These are phyloP conservation scores for Nasonia oneida DNA, from an alignment of 2,888 invertebrate genomes.

Conservation along the genomic window DNA sequence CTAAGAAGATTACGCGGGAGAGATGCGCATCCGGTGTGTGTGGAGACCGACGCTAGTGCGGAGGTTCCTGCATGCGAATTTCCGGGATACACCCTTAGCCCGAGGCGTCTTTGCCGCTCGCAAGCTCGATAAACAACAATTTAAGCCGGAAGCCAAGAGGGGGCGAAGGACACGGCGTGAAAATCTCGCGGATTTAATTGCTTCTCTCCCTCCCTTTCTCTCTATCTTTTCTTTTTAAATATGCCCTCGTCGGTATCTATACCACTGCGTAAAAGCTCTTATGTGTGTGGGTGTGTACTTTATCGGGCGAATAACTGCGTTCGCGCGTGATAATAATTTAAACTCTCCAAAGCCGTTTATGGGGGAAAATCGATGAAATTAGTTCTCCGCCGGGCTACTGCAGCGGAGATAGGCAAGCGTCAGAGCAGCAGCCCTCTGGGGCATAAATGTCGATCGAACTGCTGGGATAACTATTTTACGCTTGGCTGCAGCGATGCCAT, in stretches of 20 bases:
- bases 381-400: neutral
- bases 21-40: slow-evolving; percentile 52
- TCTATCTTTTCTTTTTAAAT: neutral
- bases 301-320: neutral
- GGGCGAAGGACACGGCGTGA: slow-evolving; percentile 55
- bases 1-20: slow-evolving; percentile 53
- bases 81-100: slow-evolving; percentile 49
- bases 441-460: slow-evolving; percentile 7
- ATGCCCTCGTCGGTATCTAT: no score
- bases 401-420: neutral
- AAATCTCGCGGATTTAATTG: slow-evolving; percentile 64
- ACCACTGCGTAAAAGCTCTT: no score
- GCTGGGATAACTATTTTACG: slow-evolving; percentile 23
- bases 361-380: slow-evolving; percentile 44
- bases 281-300: neutral
- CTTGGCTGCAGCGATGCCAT: neutral
- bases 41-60: slow-evolving; percentile 19
- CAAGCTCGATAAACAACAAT: slow-evolving; percentile 72
- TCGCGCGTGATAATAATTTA: slow-evolving; percentile 29
- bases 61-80: slow-evolving; percentile 60
- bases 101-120: slow-evolving; percentile 44
- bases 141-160: slow-evolving; percentile 65
- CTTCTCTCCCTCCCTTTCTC: neutral
- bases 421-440: neutral
- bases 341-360: slow-evolving; percentile 24